These are phyloP conservation scores for Galbula dea DNA, from an alignment of 2,113 vertebrate genomes.

Conservation along the genomic window DNA sequence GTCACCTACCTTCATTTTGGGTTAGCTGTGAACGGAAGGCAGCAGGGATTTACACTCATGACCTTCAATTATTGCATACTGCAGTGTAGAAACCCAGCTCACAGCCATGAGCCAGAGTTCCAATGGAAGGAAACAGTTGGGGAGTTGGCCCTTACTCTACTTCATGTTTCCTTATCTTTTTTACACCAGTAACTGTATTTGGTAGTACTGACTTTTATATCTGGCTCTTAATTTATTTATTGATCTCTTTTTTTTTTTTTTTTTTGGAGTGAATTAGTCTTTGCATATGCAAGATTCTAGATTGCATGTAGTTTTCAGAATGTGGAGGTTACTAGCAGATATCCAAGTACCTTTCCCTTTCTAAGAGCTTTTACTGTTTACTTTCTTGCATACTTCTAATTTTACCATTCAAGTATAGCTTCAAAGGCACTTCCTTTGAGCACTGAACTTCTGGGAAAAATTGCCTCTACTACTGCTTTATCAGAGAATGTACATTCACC, in stretches of 20 bases:
- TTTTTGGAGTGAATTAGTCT: not conserved
- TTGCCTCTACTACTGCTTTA: not conserved
- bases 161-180: not conserved
- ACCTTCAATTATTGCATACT: slow-evolving; percentile 40
- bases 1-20: slow-evolving; percentile 6
- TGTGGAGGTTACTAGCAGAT: not conserved
- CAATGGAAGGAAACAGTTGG: not conserved
- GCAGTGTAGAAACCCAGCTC: not conserved
- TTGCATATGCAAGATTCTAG: not conserved
- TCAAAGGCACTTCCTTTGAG: not conserved
- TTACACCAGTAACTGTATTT: not conserved
- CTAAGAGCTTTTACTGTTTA: not conserved
- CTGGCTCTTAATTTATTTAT: not conserved
- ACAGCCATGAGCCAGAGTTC: not conserved
- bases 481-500: not conserved
- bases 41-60: slow-evolving; percentile 27
- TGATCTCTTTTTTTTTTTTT: too few relatives aligned
- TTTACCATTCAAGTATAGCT: not conserved
- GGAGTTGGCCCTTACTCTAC: not conserved
- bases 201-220: not conserved
- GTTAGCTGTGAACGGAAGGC: slow-evolving; percentile 43
- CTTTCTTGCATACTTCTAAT: not conserved
- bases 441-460: not conserved
- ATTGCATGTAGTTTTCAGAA: not conserved
- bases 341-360: not conserved